Conservation (phyloP, 2,888 invertebrate species). For the Sphecodes monilicornis region DNA sequence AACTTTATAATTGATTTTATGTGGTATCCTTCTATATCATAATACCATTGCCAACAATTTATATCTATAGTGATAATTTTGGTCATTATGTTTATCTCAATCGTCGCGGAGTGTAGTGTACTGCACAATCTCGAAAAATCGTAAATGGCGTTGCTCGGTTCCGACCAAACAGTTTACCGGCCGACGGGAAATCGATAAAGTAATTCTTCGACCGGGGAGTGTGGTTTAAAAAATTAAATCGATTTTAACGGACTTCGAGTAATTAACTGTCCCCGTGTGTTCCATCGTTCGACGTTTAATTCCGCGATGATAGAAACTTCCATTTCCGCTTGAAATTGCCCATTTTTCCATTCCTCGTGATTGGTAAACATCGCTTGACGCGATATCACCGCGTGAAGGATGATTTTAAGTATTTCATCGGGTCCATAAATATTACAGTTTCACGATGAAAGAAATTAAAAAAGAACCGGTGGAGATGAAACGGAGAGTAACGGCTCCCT, state of each 20-base stretch:
- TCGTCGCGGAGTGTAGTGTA: too few species aligned
- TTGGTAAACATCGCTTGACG: neutral
- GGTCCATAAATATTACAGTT: constrained; percentile 5
- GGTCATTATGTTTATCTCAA: too few species aligned
- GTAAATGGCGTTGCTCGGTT: too few species aligned
- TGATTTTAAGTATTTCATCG: neutral
- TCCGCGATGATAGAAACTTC: neutral
- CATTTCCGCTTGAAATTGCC: neutral
- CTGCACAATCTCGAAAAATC: too few species aligned
- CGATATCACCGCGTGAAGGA: neutral
- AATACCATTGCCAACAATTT: too few species aligned
- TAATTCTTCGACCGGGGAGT: neutral
- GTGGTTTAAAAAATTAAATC: neutral
- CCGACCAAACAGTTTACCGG: neutral
- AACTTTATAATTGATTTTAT: too few species aligned
- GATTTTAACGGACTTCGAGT: neutral
- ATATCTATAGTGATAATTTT: too few species aligned
- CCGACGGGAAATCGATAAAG: neutral
- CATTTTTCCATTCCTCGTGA: neutral
- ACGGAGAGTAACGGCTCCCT: neutral
- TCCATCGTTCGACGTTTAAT: neutral
- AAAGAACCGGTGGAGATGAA: neutral
- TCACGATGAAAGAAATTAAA: neutral
- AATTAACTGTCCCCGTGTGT: constrained; percentile 2
- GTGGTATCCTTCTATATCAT: too few species aligned